These are phyloP conservation scores for Micronisus gabar DNA, from an alignment of 2,113 vertebrate genomes.

Conservation along the genomic window DNA sequence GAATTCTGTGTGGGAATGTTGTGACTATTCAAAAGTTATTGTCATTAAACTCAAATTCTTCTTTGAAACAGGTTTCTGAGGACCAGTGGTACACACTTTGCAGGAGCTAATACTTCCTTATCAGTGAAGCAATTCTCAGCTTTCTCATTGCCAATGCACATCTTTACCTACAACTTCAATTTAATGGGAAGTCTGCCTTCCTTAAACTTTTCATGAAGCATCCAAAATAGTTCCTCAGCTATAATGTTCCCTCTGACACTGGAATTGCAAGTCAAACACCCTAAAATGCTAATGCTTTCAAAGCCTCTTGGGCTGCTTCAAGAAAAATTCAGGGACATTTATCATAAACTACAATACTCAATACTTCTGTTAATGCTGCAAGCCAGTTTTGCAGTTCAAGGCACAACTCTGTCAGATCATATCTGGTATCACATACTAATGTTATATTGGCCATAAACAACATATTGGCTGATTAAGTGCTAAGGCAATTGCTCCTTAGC, in stretches of 20 bases:
- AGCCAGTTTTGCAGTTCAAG: neutral
- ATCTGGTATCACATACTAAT: neutral
- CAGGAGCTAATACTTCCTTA: neutral
- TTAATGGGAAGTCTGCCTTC: neutral
- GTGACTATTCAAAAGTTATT: neutral
- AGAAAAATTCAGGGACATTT: neutral
- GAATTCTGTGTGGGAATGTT: neutral
- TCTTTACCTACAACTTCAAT: neutral
- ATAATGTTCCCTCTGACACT: neutral
- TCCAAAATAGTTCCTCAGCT: neutral
- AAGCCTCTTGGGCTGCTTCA: neutral
- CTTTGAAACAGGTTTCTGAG: neutral
- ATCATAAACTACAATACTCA: neutral
- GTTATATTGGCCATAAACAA: neutral
- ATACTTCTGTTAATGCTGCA: neutral
- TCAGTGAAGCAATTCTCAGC: neutral
- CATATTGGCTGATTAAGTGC: neutral
- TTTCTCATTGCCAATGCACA: neutral
- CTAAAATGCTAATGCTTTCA: neutral
- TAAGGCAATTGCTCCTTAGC: neutral
- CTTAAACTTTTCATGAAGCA: neutral
- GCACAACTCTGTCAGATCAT: neutral
- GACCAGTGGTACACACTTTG: neutral
- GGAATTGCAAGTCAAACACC: neutral
- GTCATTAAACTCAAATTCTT: neutral